These are phyloP conservation scores for Apodemus speciosus DNA, from an alignment of 2,113 vertebrate genomes.

Conservation along the genomic window DNA sequence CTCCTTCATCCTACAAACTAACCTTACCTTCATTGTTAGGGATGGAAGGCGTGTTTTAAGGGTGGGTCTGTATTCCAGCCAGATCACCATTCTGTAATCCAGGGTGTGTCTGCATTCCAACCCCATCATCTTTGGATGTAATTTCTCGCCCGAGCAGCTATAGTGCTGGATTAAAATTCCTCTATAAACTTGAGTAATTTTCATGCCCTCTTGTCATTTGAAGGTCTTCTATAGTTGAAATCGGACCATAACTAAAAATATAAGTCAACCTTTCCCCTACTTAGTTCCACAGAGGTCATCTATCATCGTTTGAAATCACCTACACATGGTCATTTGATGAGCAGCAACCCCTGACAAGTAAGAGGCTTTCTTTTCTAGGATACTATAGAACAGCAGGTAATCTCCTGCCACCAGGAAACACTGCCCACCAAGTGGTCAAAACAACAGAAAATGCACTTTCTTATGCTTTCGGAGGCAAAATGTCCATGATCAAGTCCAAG, in stretches of 20 bases:
- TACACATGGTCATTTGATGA: neutral
- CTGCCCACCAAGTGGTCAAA: neutral
- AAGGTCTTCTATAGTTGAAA: constrained; percentile 32
- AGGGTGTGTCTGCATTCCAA: too few relatives aligned
- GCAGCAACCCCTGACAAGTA: neutral
- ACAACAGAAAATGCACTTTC: neutral
- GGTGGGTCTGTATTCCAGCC: too few relatives aligned
- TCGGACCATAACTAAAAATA: constrained; percentile 24
- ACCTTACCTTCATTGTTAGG: too few relatives aligned
- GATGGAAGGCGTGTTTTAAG: too few relatives aligned
- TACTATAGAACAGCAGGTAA: neutral
- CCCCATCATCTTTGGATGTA: too few relatives aligned
- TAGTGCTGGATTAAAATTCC: too few relatives aligned
- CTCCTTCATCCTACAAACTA: too few relatives aligned
- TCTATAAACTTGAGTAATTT: neutral
- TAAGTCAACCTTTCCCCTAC: neutral
- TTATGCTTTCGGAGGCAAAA: neutral
- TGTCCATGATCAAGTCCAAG: neutral
- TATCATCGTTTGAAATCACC: neutral
- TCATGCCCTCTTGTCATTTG: neutral
- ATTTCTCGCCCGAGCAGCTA: too few relatives aligned
- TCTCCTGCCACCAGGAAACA: neutral
- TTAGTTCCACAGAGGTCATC: neutral
- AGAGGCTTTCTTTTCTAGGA: neutral
- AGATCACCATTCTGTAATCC: too few relatives aligned